phyloP scores from a whole-genome alignment of 2,113 vertebrate species.

The Nanorana parkeri region DNA sequence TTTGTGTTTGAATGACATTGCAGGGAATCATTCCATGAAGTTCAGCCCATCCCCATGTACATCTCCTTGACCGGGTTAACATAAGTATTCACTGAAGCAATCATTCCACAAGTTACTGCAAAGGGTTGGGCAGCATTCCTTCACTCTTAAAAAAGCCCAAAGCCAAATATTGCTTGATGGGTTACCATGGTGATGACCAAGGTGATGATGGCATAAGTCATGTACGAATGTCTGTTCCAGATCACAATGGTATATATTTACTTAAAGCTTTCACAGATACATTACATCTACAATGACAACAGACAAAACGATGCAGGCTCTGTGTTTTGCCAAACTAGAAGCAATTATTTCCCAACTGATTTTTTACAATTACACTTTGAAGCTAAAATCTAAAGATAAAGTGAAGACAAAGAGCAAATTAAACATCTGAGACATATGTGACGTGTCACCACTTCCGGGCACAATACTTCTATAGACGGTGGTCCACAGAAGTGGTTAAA shows the following conservation, averaged over 20 bases:
- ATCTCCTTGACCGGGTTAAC: neutral
- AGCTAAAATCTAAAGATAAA: no score
- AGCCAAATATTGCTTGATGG: slow-evolving; percentile 2
- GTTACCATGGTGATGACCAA: neutral
- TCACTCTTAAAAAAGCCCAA: neutral
- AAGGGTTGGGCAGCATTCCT: slow-evolving; percentile 35
- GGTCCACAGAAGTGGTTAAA: no score
- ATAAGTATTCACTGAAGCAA: no score
- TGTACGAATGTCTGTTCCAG: neutral
- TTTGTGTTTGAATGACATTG: no score
- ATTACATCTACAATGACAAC: neutral
- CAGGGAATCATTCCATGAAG: no score
- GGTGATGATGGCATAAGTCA: neutral
- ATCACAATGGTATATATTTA: neutral
- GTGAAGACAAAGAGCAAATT: no score
- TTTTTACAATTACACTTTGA: neutral
- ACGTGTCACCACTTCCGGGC: no score
- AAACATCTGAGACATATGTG: no score
- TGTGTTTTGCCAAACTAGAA: neutral
- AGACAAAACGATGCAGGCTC: neutral
- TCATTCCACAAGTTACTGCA: neutral
- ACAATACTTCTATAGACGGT: no score
- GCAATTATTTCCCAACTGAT: neutral
- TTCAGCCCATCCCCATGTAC: neutral
- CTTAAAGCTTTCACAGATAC: neutral